Conservation (phyloP, 2,797 vertebrate genomes). For the Enteromius mattozi region DNA sequence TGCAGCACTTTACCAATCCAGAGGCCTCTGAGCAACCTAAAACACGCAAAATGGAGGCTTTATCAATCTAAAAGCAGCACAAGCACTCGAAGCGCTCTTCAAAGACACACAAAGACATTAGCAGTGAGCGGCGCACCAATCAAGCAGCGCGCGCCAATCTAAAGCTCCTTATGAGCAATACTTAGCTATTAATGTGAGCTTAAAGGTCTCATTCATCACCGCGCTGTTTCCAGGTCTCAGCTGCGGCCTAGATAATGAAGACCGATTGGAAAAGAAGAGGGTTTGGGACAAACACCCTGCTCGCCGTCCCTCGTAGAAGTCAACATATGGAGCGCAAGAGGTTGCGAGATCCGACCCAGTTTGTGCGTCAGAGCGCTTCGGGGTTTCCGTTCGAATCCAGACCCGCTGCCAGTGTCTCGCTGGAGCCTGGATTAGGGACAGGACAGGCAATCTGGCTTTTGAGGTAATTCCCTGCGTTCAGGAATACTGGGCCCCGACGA, state of each 20-base stretch:
- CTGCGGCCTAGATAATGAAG: slow-evolving; percentile 59
- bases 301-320: slow-evolving; percentile 8
- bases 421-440: slow-evolving; percentile 60
- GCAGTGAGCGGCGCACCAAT: slow-evolving; percentile 42
- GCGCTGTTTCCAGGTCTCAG: slow-evolving; percentile 48
- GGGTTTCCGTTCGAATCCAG: slow-evolving; percentile 36
- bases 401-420: slow-evolving; percentile 52
- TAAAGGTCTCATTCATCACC: slow-evolving; percentile 73
- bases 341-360: slow-evolving; percentile 4
- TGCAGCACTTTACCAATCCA: slow-evolving; percentile 29
- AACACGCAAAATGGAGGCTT: slow-evolving; percentile 28
- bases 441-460: slow-evolving; percentile 56
- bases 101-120: slow-evolving; percentile 46
- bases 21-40: slow-evolving; percentile 48
- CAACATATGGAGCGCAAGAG: slow-evolving; percentile 49
- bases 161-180: slow-evolving; percentile 70
- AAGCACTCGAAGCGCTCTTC: background rate
- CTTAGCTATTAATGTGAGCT: slow-evolving; percentile 70
- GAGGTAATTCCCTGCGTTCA: slow-evolving; percentile 52
- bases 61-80: slow-evolving; percentile 19
- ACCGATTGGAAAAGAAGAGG: slow-evolving; percentile 46
- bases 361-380: slow-evolving; percentile 58
- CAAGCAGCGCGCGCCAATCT: slow-evolving; percentile 57
- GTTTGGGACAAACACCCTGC: slow-evolving; percentile 48
- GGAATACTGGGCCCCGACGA: slow-evolving; percentile 20